Base-by-base conservation (phyloP, 2,113 vertebrate genomes). In the Nannobrachium achirus region DNA sequence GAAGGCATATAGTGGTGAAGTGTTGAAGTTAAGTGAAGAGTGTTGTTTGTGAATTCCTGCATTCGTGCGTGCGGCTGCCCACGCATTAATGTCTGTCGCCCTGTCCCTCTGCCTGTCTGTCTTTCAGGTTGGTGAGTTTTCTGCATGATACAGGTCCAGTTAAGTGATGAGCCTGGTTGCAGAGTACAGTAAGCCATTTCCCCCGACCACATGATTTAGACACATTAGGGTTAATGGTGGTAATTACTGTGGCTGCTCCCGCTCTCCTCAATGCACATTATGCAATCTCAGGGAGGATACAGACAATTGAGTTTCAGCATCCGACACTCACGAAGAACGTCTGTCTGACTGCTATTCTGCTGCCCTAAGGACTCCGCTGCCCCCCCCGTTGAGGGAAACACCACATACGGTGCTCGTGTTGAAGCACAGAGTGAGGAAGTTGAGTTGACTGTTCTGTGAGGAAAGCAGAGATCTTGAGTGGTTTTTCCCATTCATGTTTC, bases 211-310 rank as follows among this genome's bases (percentile, higher is more conserved):
- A 85, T 77, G 83, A 78, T 81, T 78, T 59, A 71, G 74, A 78
- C 79, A 84, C 79, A 83, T 86, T 84, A 72, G 76, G 72, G 86
- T 81, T 88, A 85, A 88, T 83, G 83, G 79, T 33, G 77, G 76
- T 84, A 80, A 86, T 84, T 82, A 86, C 75, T 78, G 76, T 45
- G 46, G 83, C 71, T 79, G 68, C 73, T 71, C 44, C n/a, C 56
- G 63, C 79, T 71, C 66, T 59, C 15, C 74, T 71, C 18, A 10
- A 65, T 79, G 80, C 78, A 59, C 74, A 68, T 85, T 85, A 74
- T 82, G 79, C 75, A 84, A 84, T 84, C 82, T 85, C 75, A 76
- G 76, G 68, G 71, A 77, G 74, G 75, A 78, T 73, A 69, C 71
- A 80, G 76, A 72, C 83, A 84, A 84, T 76, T 84, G 72, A 73